These are phyloP conservation scores for Thamnaconus septentrionalis DNA, from an alignment of 2,113 vertebrate genomes.

Conservation along the genomic window DNA sequence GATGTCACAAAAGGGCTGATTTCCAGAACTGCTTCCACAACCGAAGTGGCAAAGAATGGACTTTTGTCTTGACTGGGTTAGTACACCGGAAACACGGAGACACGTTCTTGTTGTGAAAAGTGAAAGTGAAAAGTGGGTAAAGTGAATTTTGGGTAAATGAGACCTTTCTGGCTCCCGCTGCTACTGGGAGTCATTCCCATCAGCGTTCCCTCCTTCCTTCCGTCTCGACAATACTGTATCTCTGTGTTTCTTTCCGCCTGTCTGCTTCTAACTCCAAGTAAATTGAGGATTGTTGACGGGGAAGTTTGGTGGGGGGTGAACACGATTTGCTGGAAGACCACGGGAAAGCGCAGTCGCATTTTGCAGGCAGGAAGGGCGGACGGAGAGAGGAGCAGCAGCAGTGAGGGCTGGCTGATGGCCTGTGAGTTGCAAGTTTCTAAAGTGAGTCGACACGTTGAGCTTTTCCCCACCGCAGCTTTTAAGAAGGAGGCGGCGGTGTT, in stretches of 20 bases:
- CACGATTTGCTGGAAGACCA: no score
- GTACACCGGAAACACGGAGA: no score
- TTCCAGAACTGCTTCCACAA: no score
- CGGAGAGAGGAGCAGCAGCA: conserved; percentile 45
- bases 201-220: neutral
- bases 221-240: conserved; percentile 7
- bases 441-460: conserved; percentile 53
- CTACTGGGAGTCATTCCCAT: conserved; percentile 15
- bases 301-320: no score
- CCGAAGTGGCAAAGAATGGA: no score
- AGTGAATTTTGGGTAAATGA: no score
- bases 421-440: conserved; percentile 51
- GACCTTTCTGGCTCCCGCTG: neutral
- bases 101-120: no score
- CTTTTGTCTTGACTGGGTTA: no score
- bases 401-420: conserved; percentile 45
- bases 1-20: no score
- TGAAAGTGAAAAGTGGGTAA: no score
- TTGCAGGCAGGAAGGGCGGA: conserved; percentile 42
- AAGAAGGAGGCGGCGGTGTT: conserved; percentile 33
- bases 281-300: no score
- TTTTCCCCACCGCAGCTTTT: conserved; percentile 64
- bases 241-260: conserved; percentile 37
- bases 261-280: conserved; percentile 9
- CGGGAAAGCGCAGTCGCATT: conserved; percentile 42